Conservation (phyloP, 2,888 invertebrate species). For the Periphyllus acericola region DNA sequence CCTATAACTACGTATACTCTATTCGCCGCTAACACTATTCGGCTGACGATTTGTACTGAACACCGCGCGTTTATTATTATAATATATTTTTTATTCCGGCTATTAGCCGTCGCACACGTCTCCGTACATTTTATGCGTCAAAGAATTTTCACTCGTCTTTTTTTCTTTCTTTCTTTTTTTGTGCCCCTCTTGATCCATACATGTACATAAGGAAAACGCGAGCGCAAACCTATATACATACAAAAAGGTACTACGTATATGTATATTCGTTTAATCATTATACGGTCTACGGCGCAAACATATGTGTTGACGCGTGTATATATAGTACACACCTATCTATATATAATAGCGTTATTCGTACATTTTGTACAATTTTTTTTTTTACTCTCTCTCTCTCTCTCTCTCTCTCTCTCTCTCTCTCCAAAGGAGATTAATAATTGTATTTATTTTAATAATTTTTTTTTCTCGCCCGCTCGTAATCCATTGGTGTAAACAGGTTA, state of each 20-base stretch:
- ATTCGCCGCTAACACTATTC: background rate
- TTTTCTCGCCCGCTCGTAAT: background rate
- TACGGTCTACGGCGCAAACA: conserved; percentile 30
- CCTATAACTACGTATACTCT: too few relatives aligned
- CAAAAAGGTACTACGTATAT: background rate
- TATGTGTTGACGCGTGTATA: conserved; percentile 15
- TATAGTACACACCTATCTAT: background rate
- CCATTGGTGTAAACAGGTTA: conserved; percentile 28
- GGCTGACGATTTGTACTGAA: background rate
- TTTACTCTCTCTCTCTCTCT: background rate
- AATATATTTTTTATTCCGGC: background rate
- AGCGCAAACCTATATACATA: background rate
- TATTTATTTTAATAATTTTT: conserved; percentile 30
- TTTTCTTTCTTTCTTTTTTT: background rate
- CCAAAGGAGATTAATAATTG: conserved; percentile 26
- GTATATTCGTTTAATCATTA: conserved; percentile 19
- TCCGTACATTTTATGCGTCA: background rate
- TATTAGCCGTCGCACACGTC: background rate
- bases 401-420: background rate
- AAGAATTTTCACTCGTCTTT: conserved; percentile 1
- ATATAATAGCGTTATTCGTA: background rate
- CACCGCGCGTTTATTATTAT: background rate
- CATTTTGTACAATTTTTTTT: background rate
- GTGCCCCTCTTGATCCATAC: background rate
- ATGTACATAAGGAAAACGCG: background rate